A percentile compares a stretch with the other conserved stretches of the same genome.
Conservation (phyloP, 2,113 vertebrate species). For the Peromyscus polionotus region DNA sequence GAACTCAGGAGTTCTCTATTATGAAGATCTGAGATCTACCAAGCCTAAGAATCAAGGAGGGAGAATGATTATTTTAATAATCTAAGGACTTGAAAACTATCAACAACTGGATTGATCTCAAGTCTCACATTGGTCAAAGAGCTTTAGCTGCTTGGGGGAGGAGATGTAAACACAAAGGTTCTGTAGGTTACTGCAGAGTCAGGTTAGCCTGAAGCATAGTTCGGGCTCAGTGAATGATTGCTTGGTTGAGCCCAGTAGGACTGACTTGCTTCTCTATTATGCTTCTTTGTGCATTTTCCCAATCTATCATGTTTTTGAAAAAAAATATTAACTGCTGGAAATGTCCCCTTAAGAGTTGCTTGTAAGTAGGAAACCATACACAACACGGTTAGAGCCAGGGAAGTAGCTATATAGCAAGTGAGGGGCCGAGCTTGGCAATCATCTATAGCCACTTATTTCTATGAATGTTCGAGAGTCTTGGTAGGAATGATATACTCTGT, state of each 20-base stretch:
- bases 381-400: background rate
- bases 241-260: background rate
- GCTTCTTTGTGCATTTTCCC: background rate
- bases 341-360: background rate
- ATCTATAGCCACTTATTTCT: background rate
- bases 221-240: background rate
- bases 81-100: background rate
- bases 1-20: background rate
- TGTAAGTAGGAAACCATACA: background rate
- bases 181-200: background rate
- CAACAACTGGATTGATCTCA: background rate
- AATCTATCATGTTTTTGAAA: background rate
- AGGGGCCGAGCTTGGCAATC: too few relatives aligned
- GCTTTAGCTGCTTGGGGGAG: background rate
- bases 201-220: background rate
- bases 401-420: background rate
- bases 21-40: background rate
- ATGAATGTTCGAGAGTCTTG: background rate
- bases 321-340: background rate
- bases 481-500: rapidly evolving
- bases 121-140: background rate
- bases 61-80: background rate
- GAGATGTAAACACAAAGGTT: background rate
- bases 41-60: background rate
- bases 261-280: background rate